Evolutionary conservation across 2,797 vertebrate genomes (phyloP).

Genomic region (Squalus acanthias): DNA sequence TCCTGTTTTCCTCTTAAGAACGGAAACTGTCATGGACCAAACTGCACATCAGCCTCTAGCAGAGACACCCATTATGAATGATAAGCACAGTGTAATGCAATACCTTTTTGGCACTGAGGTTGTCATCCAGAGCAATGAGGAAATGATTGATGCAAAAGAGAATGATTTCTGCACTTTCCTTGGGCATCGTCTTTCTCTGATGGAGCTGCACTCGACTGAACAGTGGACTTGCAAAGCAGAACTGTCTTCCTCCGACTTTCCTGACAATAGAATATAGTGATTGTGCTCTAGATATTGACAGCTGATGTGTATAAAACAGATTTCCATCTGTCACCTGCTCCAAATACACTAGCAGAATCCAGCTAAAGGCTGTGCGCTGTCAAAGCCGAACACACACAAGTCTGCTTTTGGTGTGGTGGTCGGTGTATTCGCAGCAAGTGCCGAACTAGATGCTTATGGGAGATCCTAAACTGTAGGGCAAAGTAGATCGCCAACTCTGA

Average conservation of each 20-base stretch:
- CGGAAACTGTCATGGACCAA: background rate
- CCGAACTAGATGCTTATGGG: background rate
- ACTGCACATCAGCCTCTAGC: slow-evolving; percentile 17
- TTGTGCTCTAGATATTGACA: background rate
- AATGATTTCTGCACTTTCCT: slow-evolving; percentile 16
- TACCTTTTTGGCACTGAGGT: slow-evolving; percentile 7
- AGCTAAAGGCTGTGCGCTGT: background rate
- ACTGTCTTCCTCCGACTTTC: background rate
- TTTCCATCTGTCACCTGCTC: background rate
- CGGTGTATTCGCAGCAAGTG: background rate
- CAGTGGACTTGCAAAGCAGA: background rate
- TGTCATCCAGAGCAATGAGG: slow-evolving; percentile 6
- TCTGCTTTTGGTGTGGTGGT: background rate
- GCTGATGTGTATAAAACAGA: background rate
- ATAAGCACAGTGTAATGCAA: background rate
- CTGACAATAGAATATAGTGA: background rate
- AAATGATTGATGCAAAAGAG: slow-evolving; percentile 7
- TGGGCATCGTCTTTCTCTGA: background rate
- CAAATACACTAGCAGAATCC: background rate
- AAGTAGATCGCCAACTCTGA: background rate
- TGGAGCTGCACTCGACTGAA: background rate
- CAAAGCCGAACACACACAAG: background rate
- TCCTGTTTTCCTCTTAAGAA: slow-evolving; percentile 32
- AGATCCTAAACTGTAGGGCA: background rate
- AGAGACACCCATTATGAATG: slow-evolving; percentile 11